phyloP scores from a whole-genome alignment of 1,140 invertebrate genomes.

The Teleogryllus occipitalis region DNA sequence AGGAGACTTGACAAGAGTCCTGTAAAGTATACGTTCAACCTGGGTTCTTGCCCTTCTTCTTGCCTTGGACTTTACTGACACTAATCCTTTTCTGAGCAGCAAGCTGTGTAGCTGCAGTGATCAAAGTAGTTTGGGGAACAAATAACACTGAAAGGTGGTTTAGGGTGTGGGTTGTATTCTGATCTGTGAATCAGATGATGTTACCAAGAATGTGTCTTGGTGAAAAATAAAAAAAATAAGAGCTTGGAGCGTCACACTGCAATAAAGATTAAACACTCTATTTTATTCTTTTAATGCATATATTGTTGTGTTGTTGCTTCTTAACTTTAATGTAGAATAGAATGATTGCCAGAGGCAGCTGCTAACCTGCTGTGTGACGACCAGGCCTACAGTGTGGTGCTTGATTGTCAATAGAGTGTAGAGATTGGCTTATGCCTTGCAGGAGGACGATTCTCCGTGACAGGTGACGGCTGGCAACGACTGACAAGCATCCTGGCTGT shows the following conservation, averaged over 20 bases:
- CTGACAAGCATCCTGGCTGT: background rate
- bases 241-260: background rate
- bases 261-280: background rate
- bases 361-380: background rate
- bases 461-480: background rate
- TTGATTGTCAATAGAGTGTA: background rate
- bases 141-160: background rate
- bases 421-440: background rate
- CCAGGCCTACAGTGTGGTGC: background rate
- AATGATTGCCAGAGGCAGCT: background rate
- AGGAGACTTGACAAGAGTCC: background rate
- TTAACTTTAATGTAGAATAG: background rate
- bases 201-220: background rate
- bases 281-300: background rate
- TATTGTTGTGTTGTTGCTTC: background rate
- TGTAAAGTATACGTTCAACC: background rate
- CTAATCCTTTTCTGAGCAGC: background rate
- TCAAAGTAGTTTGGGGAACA: background rate
- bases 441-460: conserved; percentile 3
- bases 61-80: background rate
- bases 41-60: background rate
- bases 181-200: background rate
- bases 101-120: background rate
- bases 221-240: background rate
- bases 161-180: background rate